Conservation (phyloP, 2,888 invertebrate genomes). For the Eueremaeus valkanovi region DNA sequence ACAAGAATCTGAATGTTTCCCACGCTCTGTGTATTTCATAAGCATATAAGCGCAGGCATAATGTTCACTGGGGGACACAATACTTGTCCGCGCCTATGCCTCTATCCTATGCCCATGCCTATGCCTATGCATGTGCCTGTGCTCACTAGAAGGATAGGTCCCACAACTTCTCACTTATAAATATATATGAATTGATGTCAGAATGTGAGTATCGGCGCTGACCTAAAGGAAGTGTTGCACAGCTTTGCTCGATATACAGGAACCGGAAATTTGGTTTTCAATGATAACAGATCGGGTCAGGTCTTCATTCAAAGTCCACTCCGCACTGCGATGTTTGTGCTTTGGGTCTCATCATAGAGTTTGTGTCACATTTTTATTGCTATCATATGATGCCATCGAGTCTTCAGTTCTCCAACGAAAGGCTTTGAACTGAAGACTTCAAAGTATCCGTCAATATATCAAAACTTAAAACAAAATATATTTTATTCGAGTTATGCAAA, state of each 20-base stretch:
- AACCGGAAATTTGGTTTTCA: conserved; percentile 3
- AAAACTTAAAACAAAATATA: too few species aligned
- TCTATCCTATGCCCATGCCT: not conserved
- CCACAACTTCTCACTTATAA: not conserved
- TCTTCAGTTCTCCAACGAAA: too few species aligned
- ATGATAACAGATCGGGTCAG: not conserved
- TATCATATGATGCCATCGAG: too few species aligned
- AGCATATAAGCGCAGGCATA: conserved; percentile 8
- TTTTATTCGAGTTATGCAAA: not conserved
- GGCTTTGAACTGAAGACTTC: not conserved
- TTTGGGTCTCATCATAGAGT: not conserved
- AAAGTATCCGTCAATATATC: too few species aligned
- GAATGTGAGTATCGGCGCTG: conserved; percentile 12
- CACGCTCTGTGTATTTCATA: conserved; percentile 15
- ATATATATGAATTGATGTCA: conserved; percentile 6
- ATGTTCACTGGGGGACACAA: conserved; percentile 7
- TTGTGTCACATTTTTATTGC: too few species aligned
- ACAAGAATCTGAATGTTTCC: conserved; percentile 34
- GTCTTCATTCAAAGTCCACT: not conserved
- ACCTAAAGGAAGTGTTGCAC: conserved; percentile 14
- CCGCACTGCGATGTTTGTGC: not conserved
- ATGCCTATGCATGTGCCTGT: not conserved
- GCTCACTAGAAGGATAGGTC: not conserved
- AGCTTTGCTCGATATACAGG: not conserved
- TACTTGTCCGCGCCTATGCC: conserved; percentile 24